phyloP scores from a whole-genome alignment of 2,888 invertebrate genomes.

The Beris morrisii region DNA sequence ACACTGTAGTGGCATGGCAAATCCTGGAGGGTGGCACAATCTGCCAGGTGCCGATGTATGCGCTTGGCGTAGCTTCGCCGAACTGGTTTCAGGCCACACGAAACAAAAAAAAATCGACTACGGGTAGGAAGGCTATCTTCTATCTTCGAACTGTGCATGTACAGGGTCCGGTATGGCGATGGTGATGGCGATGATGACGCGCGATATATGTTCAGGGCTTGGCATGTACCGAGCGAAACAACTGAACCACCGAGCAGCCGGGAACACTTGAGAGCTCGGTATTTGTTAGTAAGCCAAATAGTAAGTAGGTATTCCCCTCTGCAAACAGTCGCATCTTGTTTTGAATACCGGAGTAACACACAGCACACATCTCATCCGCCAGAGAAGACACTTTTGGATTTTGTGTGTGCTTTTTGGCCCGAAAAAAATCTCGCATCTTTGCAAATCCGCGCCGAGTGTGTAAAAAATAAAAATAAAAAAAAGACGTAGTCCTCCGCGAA shows the following conservation, averaged over 20 bases:
- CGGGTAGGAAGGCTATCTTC: not conserved
- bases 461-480: no score
- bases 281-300: slow-evolving; percentile 59
- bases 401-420: slow-evolving; percentile 18
- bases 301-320: slow-evolving; percentile 59
- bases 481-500: no score
- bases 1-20: not conserved
- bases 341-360: slow-evolving; percentile 39
- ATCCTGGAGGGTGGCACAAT: slow-evolving; percentile 3
- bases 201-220: slow-evolving; percentile 13
- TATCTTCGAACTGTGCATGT: not conserved
- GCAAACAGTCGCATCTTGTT: slow-evolving; percentile 57
- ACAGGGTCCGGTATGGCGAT: slow-evolving; percentile 5
- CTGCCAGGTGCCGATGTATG: slow-evolving; percentile 19
- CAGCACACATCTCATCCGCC: slow-evolving; percentile 35
- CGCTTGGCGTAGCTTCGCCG: slow-evolving; percentile 3
- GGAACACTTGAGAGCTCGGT: slow-evolving; percentile 56
- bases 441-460: no score
- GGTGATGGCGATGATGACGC: slow-evolving; percentile 11
- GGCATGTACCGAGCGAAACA: not conserved
- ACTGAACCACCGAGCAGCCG: slow-evolving; percentile 16
- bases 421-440: no score
- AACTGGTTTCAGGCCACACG: not conserved
- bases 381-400: slow-evolving; percentile 34
- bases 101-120: no score